Evolutionary conservation across 2,113 vertebrate genomes (phyloP), one percentile per base, ranked within the genome.

Genomic region (Phyllopteryx taeniolatus): DNA sequence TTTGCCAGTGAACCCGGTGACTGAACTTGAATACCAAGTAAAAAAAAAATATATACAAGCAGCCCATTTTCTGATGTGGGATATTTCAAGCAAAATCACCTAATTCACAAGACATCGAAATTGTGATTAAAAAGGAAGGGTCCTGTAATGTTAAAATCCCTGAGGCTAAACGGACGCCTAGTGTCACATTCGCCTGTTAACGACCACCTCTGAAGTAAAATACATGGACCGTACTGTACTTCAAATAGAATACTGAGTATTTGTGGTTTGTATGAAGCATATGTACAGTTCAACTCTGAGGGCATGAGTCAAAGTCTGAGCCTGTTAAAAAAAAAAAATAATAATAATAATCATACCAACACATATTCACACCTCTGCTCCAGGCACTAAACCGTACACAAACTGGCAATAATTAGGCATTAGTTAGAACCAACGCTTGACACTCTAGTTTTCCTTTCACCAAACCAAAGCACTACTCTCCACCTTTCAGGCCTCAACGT

Each of bases 1-100:
- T 77, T 49, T 0, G 59, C 66, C 56, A 59, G 68, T 84, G 81
- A 86, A 88, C 88, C 78, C 74, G 22, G 51, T 11, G 74, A 86
- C 89, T 70, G 51, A 13, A 1, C 43, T n/a, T 31, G 2, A 2
- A 59, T 31, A 68, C n/a, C 4, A 33, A 62, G 15, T 72, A 5
- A 67, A 54, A 0, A 31, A 12, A 5, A 67, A 54, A 0, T n/a
- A 12, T 19, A 43, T 63, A 61, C 8, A 15, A 3, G 19, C 20
- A n/a, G 51, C 2, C 8, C 35, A n/a, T 54, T 3, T 54, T 54
- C 20, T 9, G 51, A 20, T 54, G 7, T 3, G 51, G n/a, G 53
- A 10, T 39, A 56, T n/a, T 19, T 5, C 27, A 33, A 60, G 57
- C 5, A 17, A 60, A 60, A 14, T 17, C 57, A 17, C 6, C 13